Percentiles rank a stretch among this genome's conserved stretches.
These are phyloP conservation scores for Drosophila ustulata DNA, from an alignment of 2,888 invertebrate genomes.

Conservation along the genomic window DNA sequence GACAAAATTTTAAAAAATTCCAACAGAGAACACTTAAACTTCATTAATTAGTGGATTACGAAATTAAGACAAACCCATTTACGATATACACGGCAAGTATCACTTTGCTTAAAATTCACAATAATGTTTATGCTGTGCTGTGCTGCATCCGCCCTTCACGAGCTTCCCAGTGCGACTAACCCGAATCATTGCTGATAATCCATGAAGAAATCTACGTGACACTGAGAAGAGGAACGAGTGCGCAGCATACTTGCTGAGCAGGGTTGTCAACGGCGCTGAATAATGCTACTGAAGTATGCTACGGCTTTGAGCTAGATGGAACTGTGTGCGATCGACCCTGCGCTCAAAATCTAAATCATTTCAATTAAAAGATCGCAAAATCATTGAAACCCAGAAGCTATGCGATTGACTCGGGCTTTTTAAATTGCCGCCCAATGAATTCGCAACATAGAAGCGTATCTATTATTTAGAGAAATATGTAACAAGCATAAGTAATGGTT, in stretches of 20 bases:
- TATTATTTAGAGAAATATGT: not conserved
- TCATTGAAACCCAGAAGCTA: slow-evolving; percentile 14
- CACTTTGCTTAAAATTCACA: slow-evolving; percentile 5
- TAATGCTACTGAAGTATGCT: slow-evolving; percentile 30
- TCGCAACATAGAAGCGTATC: not conserved
- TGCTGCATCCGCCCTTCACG: slow-evolving; percentile 26
- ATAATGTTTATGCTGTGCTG: too few relatives aligned
- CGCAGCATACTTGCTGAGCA: not conserved
- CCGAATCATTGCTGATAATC: slow-evolving; percentile 51
- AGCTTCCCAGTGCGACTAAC: slow-evolving; percentile 58
- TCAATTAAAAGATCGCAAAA: slow-evolving; percentile 56
- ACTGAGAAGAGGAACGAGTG: slow-evolving; percentile 11
- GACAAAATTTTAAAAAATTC: too few relatives aligned
- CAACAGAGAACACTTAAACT: too few relatives aligned
- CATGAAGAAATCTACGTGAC: slow-evolving; percentile 50
- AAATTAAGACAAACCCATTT: not conserved
- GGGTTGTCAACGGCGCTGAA: slow-evolving; percentile 2
- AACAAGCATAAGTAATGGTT: not conserved
- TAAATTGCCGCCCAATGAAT: slow-evolving; percentile 26
- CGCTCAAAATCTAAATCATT: slow-evolving; percentile 57
- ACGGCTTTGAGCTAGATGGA: slow-evolving; percentile 22
- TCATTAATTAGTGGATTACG: too few relatives aligned
- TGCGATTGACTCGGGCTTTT: slow-evolving; percentile 30
- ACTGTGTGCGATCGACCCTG: slow-evolving; percentile 46
- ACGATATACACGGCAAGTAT: not conserved